Conservation (phyloP, 2,797 vertebrate species). For the Helarctos malayanus region DNA sequence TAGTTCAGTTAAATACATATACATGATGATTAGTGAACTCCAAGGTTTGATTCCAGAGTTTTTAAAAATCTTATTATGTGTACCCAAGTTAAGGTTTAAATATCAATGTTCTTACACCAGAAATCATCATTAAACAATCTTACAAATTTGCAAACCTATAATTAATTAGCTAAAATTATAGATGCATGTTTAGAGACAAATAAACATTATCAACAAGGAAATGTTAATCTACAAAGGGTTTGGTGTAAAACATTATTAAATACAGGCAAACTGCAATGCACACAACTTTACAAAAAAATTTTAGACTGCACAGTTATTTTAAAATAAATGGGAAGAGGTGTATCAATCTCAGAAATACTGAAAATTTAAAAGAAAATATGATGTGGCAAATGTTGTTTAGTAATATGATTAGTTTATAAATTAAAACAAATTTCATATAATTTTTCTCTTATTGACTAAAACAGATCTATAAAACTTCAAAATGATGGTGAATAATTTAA, state of each 20-base stretch:
- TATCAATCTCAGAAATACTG: constrained; percentile 38
- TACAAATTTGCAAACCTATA: constrained; percentile 8
- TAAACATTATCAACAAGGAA: constrained; percentile 71
- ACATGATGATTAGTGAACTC: constrained; percentile 48
- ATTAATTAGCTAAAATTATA: constrained; percentile 68
- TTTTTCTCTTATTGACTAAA: constrained; percentile 5
- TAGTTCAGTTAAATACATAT: constrained; percentile 68
- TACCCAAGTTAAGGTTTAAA: constrained; percentile 68
- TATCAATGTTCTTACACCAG: constrained; percentile 27
- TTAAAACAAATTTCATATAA: not conserved
- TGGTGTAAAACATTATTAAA: constrained; percentile 78
- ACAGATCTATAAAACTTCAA: constrained; percentile 44
- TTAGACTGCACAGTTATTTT: constrained; percentile 42
- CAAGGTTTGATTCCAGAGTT: constrained; percentile 40
- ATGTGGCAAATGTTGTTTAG: constrained; percentile 76
- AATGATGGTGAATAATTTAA: constrained; percentile 56
- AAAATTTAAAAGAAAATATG: constrained; percentile 81
- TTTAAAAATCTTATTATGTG: constrained; percentile 42
- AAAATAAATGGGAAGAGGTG: constrained; percentile 71
- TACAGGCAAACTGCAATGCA: constrained; percentile 67
- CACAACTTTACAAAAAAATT: constrained; percentile 70
- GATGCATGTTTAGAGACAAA: constrained; percentile 69
- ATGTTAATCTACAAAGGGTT: constrained; percentile 75
- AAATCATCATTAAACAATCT: constrained; percentile 54
- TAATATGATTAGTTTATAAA: not conserved